Evolutionary conservation across 2,797 vertebrate species (phyloP), one percentile per base, ranked within the genome.

Genomic region (Mallotus villosus): DNA sequence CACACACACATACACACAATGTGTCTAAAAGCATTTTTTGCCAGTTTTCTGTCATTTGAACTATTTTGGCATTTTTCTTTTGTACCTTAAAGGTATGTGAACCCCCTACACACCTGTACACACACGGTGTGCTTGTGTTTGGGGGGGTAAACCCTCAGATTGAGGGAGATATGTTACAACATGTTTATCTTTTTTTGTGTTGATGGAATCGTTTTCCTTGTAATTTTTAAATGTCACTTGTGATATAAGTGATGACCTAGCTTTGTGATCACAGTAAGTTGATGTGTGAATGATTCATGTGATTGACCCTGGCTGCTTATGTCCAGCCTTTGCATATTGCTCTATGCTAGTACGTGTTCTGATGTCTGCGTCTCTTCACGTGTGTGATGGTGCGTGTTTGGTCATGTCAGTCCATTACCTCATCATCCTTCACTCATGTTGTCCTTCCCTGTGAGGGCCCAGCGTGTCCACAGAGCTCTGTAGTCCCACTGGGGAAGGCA

Each of bases 51-150:
- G 78, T 85, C 78, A 83, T 62, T 70, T 77, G 82, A 74, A 84
- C 89, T 90, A 88, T 75, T 77, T 83, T 87, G 65, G 78, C 73
- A 74, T 80, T 81, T 88, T 85, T 87, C 72, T 89, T 92, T 92
- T 93, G 90, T 94, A 94, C 91, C 93, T 94, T 92, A 93, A 86
- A 93, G 91, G 93, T 93, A 92, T 87, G 85, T 86, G 75, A 88
- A 77, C 86, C 85, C 86, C 78, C 72, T 84, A 85, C 81, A 32
- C 66, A 19, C 37, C 3, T 32, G n/a, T 49, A 25, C 72, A 82
- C 67, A 74, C 72, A 75, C 73, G 51, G 70, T 77, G 80, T 80
- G 82, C 89, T 89, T 86, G 87, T 91, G 84, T 84, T 76, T 41
- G 77, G 84, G 65, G 87, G 83, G 79, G 69, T 86, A 80, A 80